Base-by-base conservation (phyloP, 1,140 invertebrate species). In the Neuroterus valhalla region DNA sequence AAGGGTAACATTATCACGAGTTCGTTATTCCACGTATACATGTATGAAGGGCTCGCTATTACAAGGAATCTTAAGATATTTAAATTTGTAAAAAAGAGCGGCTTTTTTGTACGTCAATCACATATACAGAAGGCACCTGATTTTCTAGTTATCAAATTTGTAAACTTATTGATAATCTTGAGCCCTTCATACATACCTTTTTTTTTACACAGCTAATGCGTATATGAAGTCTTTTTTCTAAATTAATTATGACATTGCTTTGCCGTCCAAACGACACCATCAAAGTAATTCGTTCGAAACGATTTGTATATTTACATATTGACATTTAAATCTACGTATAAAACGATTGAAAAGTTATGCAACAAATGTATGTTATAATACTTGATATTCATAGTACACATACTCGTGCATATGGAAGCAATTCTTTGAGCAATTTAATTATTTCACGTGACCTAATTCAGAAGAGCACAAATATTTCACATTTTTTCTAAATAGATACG, bases 401-500 rank as follows among this genome's bases (percentile, higher is more conserved):
- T 44, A 68, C 44, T 67, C 70, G 50, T 74, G 69, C 80, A 81
- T 70, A 78, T 88, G 87, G 87, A 88, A 87, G 86, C 86, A 83
- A 83, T 85, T 77, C 52, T 87, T 88, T 88, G 86, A 88, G 87
- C 87, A 87, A 87, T 85, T 87, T 76, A 83, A 82, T 79, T 73
- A 83, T 83, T 80, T 83, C 72, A 71, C 71, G 46, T 50, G 67
- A 43, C 42, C 42, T 55, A 11, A n/a, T 3, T n/a, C 1, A 8
- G 17, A 42, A 66, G 38, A 15, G n/a, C 12, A 14, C 10, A 17
- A 62, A 46, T 42, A 42, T 68, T 68, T 14, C 11, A 14, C 12
- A 3, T 14, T 76, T 66, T 55, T 55, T 38, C 19, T 12, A 23
- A 26, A 26, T 2, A 50, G 48, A 10, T 50, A 11, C 17, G 19